A percentile compares a stretch with the other conserved stretches of the same genome.
Conservation (phyloP, 2,888 invertebrate species). For the Linnaemya vulpina region DNA sequence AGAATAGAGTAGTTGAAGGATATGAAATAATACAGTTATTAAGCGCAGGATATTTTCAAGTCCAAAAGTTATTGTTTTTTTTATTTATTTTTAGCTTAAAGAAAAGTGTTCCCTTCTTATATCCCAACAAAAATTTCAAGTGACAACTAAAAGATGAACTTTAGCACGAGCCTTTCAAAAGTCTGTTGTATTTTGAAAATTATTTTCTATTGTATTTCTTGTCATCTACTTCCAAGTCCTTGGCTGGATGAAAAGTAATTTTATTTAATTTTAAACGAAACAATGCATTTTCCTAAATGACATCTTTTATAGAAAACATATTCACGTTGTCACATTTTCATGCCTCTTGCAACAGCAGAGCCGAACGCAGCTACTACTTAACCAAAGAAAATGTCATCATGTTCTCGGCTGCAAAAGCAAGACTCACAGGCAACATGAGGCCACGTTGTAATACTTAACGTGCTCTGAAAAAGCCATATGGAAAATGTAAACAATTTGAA, state of each 20-base stretch:
- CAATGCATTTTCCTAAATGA: slow-evolving; percentile 19
- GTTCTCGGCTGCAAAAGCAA: slow-evolving; percentile 1
- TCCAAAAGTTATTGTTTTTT: too few species aligned
- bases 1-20: too few species aligned
- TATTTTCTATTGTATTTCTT: not conserved
- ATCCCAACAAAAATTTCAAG: not conserved
- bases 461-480: not conserved
- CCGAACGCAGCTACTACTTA: not conserved
- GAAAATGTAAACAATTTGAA: not conserved
- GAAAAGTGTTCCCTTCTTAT: not conserved
- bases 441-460: not conserved
- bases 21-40: too few species aligned
- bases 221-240: not conserved
- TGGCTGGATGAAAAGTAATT: not conserved
- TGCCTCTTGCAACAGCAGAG: slow-evolving; percentile 25
- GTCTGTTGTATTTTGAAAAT: not conserved
- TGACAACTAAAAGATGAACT: not conserved
- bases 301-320: slow-evolving; percentile 40
- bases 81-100: not conserved
- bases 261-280: slow-evolving; percentile 9
- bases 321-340: slow-evolving; percentile 43
- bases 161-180: not conserved
- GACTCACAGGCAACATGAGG: too few species aligned
- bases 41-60: too few species aligned
- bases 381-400: slow-evolving; percentile 3